Evolutionary conservation across 1,140 invertebrate species (phyloP).

Genomic region (Meloidogyne chitwoodi): DNA sequence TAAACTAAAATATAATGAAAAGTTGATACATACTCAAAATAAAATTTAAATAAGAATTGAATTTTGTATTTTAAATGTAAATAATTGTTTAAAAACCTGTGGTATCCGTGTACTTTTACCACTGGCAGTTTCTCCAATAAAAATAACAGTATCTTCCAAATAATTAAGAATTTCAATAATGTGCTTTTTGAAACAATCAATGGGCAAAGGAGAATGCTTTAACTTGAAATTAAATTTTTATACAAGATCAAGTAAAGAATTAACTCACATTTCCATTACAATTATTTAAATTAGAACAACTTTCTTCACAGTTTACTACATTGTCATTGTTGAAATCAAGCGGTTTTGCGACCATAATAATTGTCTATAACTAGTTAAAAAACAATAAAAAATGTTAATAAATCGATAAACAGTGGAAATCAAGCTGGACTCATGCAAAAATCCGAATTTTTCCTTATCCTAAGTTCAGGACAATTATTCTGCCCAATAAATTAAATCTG

Average conservation of each 20-base stretch:
- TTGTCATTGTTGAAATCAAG: not conserved
- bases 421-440: no score
- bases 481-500: no score
- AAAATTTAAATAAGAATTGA: no score
- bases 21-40: not conserved
- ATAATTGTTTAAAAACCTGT: constrained; percentile 54
- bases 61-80: constrained; percentile 8
- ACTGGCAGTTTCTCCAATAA: constrained; percentile 38
- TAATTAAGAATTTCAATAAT: not conserved
- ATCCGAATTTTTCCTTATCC: no score
- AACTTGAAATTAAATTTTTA: not conserved
- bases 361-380: not conserved
- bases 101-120: constrained; percentile 59
- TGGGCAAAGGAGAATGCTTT: not conserved
- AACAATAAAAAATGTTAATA: no score
- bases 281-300: not conserved
- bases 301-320: not conserved
- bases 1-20: not conserved
- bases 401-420: no score
- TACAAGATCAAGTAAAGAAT: not conserved
- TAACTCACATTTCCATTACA: not conserved
- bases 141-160: constrained; percentile 11
- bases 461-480: no score
- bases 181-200: constrained; percentile 3
- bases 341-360: not conserved